Conservation (phyloP, 2,113 vertebrate genomes). For the Protobothrops mucrosquamatus region DNA sequence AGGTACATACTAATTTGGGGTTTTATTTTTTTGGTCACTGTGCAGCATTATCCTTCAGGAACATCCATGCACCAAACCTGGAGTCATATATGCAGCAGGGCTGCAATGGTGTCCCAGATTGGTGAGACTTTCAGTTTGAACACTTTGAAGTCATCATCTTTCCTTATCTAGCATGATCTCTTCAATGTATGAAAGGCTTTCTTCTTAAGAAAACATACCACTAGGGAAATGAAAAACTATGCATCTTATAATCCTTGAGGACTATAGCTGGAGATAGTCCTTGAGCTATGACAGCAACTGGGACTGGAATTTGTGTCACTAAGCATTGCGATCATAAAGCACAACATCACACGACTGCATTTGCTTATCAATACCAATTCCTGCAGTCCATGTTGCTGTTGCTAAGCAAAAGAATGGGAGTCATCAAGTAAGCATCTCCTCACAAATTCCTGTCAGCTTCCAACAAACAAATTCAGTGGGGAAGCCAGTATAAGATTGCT, state of each 20-base stretch:
- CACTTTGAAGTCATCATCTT: not conserved
- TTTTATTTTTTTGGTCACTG: not conserved
- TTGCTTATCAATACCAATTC: not conserved
- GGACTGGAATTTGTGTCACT: not conserved
- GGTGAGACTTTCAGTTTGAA: not conserved
- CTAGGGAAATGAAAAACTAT: not conserved
- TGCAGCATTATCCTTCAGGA: not conserved
- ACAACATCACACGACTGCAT: not conserved
- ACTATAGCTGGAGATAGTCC: not conserved
- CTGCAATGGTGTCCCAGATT: not conserved
- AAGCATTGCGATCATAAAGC: not conserved
- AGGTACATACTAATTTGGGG: not conserved
- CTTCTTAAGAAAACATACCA: not conserved
- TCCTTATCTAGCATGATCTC: not conserved
- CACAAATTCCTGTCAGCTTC: not conserved
- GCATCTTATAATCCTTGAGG: not conserved
- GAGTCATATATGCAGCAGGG: not conserved
- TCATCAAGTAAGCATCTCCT: not conserved
- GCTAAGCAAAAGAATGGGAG: not conserved
- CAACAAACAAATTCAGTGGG: not conserved
- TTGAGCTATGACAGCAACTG: not conserved
- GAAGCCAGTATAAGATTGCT: not conserved
- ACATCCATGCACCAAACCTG: not conserved
- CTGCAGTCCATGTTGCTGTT: not conserved
- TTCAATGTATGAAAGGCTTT: not conserved